Evolutionary conservation across 2,797 vertebrate genomes (phyloP).

Genomic region (Pseudochromis fuscus): DNA sequence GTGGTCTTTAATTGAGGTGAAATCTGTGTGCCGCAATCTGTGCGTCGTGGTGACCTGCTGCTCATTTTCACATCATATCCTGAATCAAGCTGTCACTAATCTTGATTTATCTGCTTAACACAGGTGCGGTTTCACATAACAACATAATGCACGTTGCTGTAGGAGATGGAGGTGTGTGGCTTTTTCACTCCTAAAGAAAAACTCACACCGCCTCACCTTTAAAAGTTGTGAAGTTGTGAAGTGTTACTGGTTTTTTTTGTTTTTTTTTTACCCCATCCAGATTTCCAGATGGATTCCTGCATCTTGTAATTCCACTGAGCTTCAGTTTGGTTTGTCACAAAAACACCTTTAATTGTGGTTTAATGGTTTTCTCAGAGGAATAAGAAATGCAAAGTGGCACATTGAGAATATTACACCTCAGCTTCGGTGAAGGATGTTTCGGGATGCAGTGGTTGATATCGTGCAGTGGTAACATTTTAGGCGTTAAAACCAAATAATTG

Average conservation of each 20-base stretch:
- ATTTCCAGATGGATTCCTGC: constrained; percentile 12
- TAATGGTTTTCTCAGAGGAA: constrained; percentile 12
- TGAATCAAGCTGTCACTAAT: constrained; percentile 16
- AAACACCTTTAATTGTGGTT: constrained; percentile 30
- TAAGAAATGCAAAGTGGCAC: not conserved
- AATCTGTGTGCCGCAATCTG: constrained; percentile 10
- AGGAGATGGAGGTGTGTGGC: not conserved
- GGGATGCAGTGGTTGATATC: not conserved
- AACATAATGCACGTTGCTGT: not conserved
- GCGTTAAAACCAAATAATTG: not conserved
- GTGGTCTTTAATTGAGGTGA: constrained; percentile 40
- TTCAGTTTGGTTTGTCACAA: not conserved
- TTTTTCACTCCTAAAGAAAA: not conserved
- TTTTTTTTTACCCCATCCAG: constrained; percentile 2
- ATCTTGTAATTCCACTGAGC: not conserved
- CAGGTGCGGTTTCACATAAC: not conserved
- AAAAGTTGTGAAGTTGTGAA: constrained; percentile 43
- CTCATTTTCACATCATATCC: constrained; percentile 17
- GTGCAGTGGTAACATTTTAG: not conserved
- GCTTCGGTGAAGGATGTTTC: not conserved
- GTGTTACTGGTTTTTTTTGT: too few species aligned
- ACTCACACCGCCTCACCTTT: constrained; percentile 20
- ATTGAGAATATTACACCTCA: not conserved
- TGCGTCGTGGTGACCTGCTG: constrained; percentile 25
- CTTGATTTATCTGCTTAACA: constrained; percentile 7